Base-by-base conservation (phyloP, 2,113 vertebrate species). In the Nothoprocta perdicaria region DNA sequence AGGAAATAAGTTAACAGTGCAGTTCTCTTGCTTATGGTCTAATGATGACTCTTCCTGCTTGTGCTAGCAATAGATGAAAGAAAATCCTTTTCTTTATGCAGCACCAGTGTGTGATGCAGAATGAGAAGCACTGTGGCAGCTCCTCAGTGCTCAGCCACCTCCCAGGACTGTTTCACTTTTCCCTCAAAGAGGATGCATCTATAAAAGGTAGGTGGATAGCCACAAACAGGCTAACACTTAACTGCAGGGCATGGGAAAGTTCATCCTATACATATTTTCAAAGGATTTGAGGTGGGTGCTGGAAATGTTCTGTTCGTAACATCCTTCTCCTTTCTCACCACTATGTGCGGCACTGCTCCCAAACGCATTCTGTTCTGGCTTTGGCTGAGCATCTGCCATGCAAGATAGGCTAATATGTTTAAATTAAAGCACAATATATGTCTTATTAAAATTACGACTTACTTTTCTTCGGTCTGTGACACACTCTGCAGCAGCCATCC, bases 401-500 rank as follows among this genome's bases (percentile, higher is more conserved):
- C 33, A 74, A 84, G 24, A 15, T 61, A 18, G 12, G 41, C 35
- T 65, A 76, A 76, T 46, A 45, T 15, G 52, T 29, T 57, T 65
- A 35, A 29, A 38, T 38, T 38, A 38, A 38, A 38, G 35, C 35
- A 38, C 35, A 38, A 38, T 38, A 38, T 38, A 38, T 38, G 35
- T 38, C 35, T 38, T 38, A 38, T 35, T 61, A 26, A 23, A 45
- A 62, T 48, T 75, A 43, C 27, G 38, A 68, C 45, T 95, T 92
- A 97, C 95, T 6, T 69, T 50, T 87, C 0, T 17, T 29, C 31
- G 6, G 72, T 45, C 2, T 1, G 13, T 0, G 18, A 53, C 97
- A 97, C 22, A 6, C 6, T 21, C 31, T 66, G 46, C 97, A 98
- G 88, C 98, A 98, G 72, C 97, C 97, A 3, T 98, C 96, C 0